These are phyloP conservation scores for Mystacornis crossleyi DNA, from an alignment of 2,113 vertebrate genomes.

Conservation along the genomic window DNA sequence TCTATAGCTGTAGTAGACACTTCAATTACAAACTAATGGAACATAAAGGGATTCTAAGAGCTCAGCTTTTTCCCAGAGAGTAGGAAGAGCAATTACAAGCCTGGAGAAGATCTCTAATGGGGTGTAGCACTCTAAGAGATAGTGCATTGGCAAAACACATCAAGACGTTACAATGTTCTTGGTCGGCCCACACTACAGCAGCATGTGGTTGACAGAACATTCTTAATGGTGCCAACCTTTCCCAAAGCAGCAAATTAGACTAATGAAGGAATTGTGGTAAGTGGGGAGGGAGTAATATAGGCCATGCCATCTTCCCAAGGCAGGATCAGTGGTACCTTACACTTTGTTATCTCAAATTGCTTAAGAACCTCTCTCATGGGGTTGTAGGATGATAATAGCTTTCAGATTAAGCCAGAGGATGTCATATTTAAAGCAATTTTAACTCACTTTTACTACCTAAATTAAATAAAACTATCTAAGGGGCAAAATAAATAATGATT, in stretches of 20 bases:
- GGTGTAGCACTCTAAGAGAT: neutral
- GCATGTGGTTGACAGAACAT: neutral
- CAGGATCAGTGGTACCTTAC: neutral
- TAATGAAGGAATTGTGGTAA: neutral
- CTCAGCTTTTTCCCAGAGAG: neutral
- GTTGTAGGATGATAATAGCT: neutral
- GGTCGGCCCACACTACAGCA: neutral
- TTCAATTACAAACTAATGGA: neutral
- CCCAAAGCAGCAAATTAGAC: neutral
- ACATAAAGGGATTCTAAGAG: neutral
- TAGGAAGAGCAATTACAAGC: neutral
- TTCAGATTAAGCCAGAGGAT: neutral
- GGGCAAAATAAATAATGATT: neutral
- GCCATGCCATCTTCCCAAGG: neutral
- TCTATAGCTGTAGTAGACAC: neutral
- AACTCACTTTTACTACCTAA: neutral
- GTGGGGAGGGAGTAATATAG: neutral
- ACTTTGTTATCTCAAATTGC: neutral
- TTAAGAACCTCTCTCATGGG: neutral
- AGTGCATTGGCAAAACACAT: accelerated
- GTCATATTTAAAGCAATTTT: neutral
- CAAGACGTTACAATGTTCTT: neutral
- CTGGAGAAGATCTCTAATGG: neutral
- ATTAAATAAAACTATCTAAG: neutral
- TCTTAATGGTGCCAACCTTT: neutral